Conservation (phyloP, 1,140 invertebrate species). For the Drosophila nigrodunni region DNA sequence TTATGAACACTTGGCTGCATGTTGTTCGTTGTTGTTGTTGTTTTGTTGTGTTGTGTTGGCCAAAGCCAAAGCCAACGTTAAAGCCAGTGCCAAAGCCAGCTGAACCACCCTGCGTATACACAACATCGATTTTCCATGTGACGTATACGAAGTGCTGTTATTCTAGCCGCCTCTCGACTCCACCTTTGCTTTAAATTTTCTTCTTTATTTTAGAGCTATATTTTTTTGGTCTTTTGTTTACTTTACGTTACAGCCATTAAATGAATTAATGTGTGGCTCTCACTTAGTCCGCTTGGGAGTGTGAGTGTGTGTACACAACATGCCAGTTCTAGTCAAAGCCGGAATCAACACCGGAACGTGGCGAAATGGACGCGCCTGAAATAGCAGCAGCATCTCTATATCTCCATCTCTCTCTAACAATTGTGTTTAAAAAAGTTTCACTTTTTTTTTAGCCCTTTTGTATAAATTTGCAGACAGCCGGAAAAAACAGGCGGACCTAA, state of each 20-base stretch:
- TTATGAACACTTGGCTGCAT: slow-evolving; percentile 71
- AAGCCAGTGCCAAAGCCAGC: slow-evolving; percentile 14
- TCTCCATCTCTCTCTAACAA: background rate
- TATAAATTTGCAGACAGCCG: slow-evolving; percentile 56
- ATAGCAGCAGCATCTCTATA: slow-evolving; percentile 32
- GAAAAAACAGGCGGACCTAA: slow-evolving; percentile 36
- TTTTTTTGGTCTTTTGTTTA: slow-evolving; percentile 38
- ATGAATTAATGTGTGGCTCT: slow-evolving; percentile 64
- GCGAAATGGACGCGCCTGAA: slow-evolving; percentile 35
- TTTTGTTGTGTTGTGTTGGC: background rate
- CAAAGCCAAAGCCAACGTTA: slow-evolving; percentile 14
- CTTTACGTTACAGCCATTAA: slow-evolving; percentile 61
- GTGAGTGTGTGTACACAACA: slow-evolving; percentile 2
- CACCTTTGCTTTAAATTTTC: slow-evolving; percentile 49
- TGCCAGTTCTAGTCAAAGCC: slow-evolving; percentile 7
- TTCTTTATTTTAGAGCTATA: slow-evolving; percentile 59
- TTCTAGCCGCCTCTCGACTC: background rate
- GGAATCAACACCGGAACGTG: slow-evolving; percentile 40
- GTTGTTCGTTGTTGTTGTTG: slow-evolving; percentile 10
- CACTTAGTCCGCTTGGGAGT: background rate
- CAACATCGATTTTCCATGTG: slow-evolving; percentile 54
- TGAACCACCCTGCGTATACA: slow-evolving; percentile 33
- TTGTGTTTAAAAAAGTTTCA: slow-evolving; percentile 47
- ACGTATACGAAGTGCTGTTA: background rate
- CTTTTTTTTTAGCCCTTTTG: slow-evolving; percentile 44